phyloP scores from a whole-genome alignment of 2,113 vertebrate species.

The Solea senegalensis region DNA sequence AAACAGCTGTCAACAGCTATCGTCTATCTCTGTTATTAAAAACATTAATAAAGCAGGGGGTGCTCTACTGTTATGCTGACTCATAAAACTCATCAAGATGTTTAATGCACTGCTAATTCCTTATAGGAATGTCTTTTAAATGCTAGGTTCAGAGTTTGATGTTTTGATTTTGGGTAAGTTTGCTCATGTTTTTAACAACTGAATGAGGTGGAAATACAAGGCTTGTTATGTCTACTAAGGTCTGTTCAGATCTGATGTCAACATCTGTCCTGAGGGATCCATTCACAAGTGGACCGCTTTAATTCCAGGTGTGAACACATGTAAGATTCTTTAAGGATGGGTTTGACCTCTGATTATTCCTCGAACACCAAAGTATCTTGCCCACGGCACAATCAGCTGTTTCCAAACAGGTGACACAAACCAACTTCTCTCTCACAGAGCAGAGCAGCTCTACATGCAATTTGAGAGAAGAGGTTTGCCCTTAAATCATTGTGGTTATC shows the following conservation, averaged over 20 bases:
- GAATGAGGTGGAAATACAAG: constrained; percentile 1
- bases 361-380: too few relatives aligned
- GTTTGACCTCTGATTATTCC: background rate
- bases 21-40: too few relatives aligned
- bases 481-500: too few relatives aligned
- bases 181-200: background rate
- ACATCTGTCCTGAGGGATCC: background rate
- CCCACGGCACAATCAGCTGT: too few relatives aligned
- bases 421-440: too few relatives aligned
- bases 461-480: too few relatives aligned
- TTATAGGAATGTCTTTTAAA: constrained; percentile 20
- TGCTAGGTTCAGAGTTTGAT: constrained; percentile 49
- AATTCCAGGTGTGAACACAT: background rate
- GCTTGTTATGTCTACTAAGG: background rate
- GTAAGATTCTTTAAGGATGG: background rate
- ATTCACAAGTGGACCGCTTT: background rate
- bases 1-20: too few relatives aligned
- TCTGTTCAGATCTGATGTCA: background rate
- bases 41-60: too few relatives aligned
- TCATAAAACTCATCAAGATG: background rate
- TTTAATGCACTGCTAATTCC: background rate
- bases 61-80: background rate
- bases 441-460: too few relatives aligned
- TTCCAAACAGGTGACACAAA: too few relatives aligned
- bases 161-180: constrained; percentile 47